These are phyloP conservation scores for Bubo bubo DNA, from an alignment of 2,113 vertebrate genomes.

Conservation along the genomic window DNA sequence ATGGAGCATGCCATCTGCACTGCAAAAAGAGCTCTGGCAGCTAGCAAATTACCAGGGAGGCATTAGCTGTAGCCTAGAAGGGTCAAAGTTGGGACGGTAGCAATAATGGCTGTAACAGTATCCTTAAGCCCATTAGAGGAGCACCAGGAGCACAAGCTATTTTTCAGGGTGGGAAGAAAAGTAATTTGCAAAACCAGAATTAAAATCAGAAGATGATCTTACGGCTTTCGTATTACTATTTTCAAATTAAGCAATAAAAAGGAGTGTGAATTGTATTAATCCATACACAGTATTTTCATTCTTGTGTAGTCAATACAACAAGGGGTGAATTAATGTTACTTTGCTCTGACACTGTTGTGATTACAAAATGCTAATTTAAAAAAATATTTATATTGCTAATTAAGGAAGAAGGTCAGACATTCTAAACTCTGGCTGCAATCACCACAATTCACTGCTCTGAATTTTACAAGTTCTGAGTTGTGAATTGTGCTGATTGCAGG, in stretches of 20 bases:
- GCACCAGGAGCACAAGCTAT: neutral
- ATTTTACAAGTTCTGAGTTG: slow-evolving; percentile 40
- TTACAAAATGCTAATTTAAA: slow-evolving; percentile 67
- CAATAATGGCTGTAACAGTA: neutral
- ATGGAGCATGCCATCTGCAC: neutral
- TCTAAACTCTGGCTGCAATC: slow-evolving; percentile 34
- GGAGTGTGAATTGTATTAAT: slow-evolving; percentile 9
- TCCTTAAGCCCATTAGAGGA: neutral
- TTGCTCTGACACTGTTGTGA: slow-evolving; percentile 42
- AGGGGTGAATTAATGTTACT: slow-evolving; percentile 51
- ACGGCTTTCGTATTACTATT: slow-evolving; percentile 17
- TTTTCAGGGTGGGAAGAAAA: neutral
- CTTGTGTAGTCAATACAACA: slow-evolving; percentile 16
- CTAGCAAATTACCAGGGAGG: slow-evolving; percentile 26
- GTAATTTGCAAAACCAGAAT: slow-evolving; percentile 8
- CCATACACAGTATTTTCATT: slow-evolving; percentile 10
- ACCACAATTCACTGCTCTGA: slow-evolving; percentile 25
- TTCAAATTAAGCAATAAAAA: slow-evolving; percentile 63
- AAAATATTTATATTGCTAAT: slow-evolving; percentile 70
- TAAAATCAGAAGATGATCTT: slow-evolving; percentile 35
- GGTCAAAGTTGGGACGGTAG: neutral
- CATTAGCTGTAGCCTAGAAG: neutral
- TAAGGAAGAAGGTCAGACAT: slow-evolving; percentile 62
- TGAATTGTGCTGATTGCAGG: slow-evolving; percentile 53
- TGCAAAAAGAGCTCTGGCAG: neutral